Evolutionary conservation across 2,888 invertebrate species (phyloP).

Genomic region (Melanchra persicariae): DNA sequence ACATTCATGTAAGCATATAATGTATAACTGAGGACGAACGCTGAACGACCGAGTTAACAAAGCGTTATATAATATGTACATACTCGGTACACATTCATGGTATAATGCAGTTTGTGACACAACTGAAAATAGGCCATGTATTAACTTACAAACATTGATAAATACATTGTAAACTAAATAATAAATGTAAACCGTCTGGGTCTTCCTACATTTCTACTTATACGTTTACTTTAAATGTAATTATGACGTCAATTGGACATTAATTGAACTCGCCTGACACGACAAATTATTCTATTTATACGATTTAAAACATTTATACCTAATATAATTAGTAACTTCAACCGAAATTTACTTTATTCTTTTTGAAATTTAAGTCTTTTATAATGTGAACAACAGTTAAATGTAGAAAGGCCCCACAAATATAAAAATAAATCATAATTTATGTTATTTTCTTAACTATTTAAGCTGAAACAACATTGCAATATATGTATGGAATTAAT

Average conservation of each 20-base stretch:
- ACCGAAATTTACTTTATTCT: constrained; percentile 19
- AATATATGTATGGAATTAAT: constrained; percentile 46
- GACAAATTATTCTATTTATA: constrained; percentile 17
- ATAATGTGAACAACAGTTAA: constrained; percentile 16
- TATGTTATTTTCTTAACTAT: constrained; percentile 30
- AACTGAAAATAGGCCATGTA: constrained; percentile 43
- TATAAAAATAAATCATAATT: constrained; percentile 50
- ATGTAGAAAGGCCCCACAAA: constrained; percentile 46
- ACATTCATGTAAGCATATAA: constrained; percentile 43
- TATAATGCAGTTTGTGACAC: constrained; percentile 21
- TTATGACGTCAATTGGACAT: constrained; percentile 36
- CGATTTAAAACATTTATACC: constrained; percentile 12
- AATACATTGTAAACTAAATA: constrained; percentile 36
- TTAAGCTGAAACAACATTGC: constrained; percentile 49
- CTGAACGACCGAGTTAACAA: constrained; percentile 30
- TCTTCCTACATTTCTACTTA: constrained; percentile 34
- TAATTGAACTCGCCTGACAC: constrained; percentile 26
- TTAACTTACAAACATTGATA: constrained; percentile 26
- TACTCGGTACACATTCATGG: constrained; percentile 10
- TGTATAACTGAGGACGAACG: constrained; percentile 37
- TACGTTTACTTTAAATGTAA: constrained; percentile 37
- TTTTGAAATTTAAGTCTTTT: constrained; percentile 29
- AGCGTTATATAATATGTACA: constrained; percentile 43
- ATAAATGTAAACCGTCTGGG: constrained; percentile 38
- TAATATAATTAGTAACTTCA: constrained; percentile 8